Evolutionary conservation across 2,888 invertebrate species (phyloP).

Genomic region (Andrena hattorfiana): DNA sequence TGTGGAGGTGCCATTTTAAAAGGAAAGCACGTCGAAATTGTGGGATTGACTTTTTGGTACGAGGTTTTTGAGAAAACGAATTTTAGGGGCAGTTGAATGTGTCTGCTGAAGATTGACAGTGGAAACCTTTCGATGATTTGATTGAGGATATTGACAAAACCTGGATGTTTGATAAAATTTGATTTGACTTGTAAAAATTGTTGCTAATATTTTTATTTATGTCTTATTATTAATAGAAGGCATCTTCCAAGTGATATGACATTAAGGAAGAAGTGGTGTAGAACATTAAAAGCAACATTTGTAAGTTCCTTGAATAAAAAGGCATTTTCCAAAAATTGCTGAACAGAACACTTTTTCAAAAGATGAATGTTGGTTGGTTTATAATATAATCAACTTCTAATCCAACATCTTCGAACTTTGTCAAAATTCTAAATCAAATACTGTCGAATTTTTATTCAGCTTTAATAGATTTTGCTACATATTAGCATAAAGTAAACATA

Average conservation of each 20-base stretch:
- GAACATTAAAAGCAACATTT: too few relatives aligned
- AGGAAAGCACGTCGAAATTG: not conserved
- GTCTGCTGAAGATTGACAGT: not conserved
- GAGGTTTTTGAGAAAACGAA: not conserved
- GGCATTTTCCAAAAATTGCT: not conserved
- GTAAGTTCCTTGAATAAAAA: too few relatives aligned
- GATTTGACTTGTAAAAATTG: too few relatives aligned
- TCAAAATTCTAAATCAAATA: not conserved
- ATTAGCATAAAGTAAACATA: not conserved
- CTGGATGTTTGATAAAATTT: too few relatives aligned
- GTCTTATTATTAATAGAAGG: not conserved
- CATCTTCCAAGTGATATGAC: not conserved
- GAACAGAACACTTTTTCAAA: not conserved
- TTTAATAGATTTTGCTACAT: not conserved
- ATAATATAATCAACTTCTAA: not conserved
- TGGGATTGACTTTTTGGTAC: not conserved
- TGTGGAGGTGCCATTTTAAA: not conserved
- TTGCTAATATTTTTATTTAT: not conserved
- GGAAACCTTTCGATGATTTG: not conserved
- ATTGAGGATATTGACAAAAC: not conserved
- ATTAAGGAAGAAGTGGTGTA: not conserved
- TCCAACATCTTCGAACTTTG: not conserved
- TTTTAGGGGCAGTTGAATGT: not conserved
- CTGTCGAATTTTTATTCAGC: not conserved
- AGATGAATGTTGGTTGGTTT: not conserved